Conservation (phyloP, 2,797 vertebrate genomes). For the Phalloptychus januarius region DNA sequence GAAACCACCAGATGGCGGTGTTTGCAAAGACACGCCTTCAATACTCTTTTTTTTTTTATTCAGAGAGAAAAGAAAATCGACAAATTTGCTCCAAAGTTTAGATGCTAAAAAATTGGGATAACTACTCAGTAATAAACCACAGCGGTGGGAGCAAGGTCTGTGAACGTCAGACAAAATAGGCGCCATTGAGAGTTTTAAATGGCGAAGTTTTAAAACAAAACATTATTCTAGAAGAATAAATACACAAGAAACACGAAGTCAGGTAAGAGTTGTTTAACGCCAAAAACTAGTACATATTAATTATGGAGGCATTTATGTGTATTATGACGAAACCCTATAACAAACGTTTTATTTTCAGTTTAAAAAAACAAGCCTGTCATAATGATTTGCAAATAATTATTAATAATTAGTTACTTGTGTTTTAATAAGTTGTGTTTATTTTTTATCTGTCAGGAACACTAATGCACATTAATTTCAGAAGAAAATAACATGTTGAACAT, state of each 20-base stretch:
- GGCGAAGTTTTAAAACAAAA: background rate
- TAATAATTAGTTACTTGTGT: background rate
- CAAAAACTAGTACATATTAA: background rate
- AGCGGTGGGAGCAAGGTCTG: background rate
- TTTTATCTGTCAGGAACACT: background rate
- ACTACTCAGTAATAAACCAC: background rate
- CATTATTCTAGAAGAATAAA: background rate
- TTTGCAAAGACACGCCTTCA: background rate
- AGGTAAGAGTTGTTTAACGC: background rate
- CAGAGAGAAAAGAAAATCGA: background rate
- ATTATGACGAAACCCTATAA: background rate
- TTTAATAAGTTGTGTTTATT: background rate
- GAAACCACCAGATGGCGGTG: slow-evolving; percentile 24
- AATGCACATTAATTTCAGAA: background rate
- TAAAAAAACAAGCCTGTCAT: too few species aligned
- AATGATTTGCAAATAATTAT: background rate
- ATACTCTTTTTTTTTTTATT: background rate
- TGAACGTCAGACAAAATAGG: background rate
- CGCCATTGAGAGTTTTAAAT: background rate
- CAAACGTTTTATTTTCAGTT: background rate
- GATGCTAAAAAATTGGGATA: background rate
- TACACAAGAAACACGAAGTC: background rate
- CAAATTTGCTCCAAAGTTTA: background rate
- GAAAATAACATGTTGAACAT: background rate
- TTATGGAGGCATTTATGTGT: background rate